Conservation (phyloP, 2,113 vertebrate species). For the Macaca mulatta region DNA sequence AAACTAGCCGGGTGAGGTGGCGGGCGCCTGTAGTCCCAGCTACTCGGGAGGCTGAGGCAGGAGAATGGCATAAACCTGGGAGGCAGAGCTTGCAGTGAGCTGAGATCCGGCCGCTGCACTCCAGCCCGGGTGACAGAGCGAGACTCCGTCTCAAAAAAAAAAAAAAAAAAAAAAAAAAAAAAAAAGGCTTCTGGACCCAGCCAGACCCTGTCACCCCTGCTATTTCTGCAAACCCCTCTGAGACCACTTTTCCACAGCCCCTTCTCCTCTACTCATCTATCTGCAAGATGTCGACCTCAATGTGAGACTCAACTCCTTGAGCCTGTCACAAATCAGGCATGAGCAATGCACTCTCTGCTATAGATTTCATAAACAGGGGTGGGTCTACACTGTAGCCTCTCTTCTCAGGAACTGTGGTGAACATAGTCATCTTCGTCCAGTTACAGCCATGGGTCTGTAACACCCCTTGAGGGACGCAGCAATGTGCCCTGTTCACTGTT, state of each 20-base stretch:
- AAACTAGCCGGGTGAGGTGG: no score
- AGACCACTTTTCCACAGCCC: not conserved
- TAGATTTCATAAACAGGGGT: not conserved
- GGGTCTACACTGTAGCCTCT: not conserved
- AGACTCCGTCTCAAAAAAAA: no score
- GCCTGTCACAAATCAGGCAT: fast-evolving
- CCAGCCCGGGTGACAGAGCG: no score
- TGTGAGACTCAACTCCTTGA: not conserved
- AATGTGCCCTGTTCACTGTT: not conserved
- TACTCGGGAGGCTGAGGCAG: no score
- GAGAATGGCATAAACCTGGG: no score
- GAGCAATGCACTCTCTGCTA: fast-evolving
- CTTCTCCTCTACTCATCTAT: not conserved
- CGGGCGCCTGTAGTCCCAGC: no score
- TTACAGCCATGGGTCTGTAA: fast-evolving
- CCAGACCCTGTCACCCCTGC: not conserved
- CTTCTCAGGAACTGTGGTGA: not conserved
- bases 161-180: not conserved
- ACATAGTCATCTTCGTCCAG: not conserved
- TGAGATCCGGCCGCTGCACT: no score
- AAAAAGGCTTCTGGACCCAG: not conserved
- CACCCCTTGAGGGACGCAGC: fast-evolving
- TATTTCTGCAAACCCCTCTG: not conserved
- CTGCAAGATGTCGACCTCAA: not conserved
- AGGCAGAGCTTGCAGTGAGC: no score